Percentiles rank a stretch among this genome's conserved stretches.
These are phyloP conservation scores for Tokudaia muenninki DNA, from an alignment of 2,797 vertebrate species.

Conservation along the genomic window DNA sequence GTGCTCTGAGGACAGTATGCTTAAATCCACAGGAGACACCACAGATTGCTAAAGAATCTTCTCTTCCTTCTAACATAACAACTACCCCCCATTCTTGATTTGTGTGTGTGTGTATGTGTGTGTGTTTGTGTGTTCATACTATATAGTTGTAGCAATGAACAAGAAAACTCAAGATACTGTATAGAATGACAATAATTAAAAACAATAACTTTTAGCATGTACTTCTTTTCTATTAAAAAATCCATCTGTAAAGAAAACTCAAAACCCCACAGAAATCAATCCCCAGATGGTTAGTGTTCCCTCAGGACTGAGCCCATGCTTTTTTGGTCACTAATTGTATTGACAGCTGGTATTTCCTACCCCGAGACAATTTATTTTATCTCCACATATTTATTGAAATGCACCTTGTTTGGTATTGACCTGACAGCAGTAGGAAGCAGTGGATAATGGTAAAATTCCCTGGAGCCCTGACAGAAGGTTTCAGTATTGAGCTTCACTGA, in stretches of 20 bases:
- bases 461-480: slow-evolving; percentile 80
- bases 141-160: background rate
- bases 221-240: slow-evolving; percentile 25
- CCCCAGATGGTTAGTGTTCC: slow-evolving; percentile 79
- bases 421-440: slow-evolving; percentile 78
- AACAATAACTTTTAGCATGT: slow-evolving; percentile 56
- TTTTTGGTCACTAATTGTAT: slow-evolving; percentile 83
- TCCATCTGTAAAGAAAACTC: slow-evolving; percentile 59
- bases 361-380: slow-evolving; percentile 82
- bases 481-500: slow-evolving; percentile 58
- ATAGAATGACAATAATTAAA: background rate
- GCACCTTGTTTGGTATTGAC: slow-evolving; percentile 84
- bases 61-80: background rate
- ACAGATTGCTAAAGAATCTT: slow-evolving; percentile 40
- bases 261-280: slow-evolving; percentile 80
- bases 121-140: background rate
- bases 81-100: background rate
- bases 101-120: background rate
- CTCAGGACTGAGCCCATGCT: slow-evolving; percentile 54
- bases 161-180: background rate
- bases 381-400: slow-evolving; percentile 84
- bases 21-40: background rate
- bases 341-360: slow-evolving; percentile 85
- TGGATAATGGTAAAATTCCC: slow-evolving; percentile 81
- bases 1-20: background rate